A percentile compares a stretch with the other conserved stretches of the same genome.
Conservation (phyloP, 2,113 vertebrate species). For the Alaudala cheleensis region DNA sequence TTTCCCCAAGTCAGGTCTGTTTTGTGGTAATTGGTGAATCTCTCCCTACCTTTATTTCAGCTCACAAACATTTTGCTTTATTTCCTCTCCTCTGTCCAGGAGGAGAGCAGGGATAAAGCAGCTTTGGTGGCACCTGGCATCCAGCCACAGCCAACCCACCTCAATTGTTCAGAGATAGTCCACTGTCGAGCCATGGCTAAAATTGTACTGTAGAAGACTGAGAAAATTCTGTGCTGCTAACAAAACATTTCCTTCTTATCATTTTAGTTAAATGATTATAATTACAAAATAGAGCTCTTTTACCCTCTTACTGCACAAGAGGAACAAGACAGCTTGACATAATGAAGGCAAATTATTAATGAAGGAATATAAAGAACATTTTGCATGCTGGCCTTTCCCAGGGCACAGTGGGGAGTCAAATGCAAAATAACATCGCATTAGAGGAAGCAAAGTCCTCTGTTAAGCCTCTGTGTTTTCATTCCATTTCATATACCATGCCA, state of each 20-base stretch:
- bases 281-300: constrained; percentile 23
- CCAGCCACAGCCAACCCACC: not conserved
- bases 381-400: not conserved
- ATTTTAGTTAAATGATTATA: not conserved
- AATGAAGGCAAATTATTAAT: not conserved
- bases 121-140: not conserved
- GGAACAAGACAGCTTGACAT: not conserved
- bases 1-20: not conserved
- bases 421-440: not conserved
- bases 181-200: not conserved
- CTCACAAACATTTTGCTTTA: not conserved
- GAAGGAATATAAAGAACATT: not conserved
- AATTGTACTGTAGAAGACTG: not conserved
- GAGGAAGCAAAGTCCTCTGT: not conserved
- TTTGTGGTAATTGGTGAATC: not conserved
- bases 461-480: not conserved
- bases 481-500: not conserved
- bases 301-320: not conserved
- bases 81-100: not conserved
- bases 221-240: not conserved
- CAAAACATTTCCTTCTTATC: not conserved
- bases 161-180: not conserved
- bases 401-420: not conserved
- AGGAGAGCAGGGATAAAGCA: not conserved
- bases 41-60: not conserved